Conservation (phyloP, 2,797 vertebrate species). For the Melopsittacus undulatus region DNA sequence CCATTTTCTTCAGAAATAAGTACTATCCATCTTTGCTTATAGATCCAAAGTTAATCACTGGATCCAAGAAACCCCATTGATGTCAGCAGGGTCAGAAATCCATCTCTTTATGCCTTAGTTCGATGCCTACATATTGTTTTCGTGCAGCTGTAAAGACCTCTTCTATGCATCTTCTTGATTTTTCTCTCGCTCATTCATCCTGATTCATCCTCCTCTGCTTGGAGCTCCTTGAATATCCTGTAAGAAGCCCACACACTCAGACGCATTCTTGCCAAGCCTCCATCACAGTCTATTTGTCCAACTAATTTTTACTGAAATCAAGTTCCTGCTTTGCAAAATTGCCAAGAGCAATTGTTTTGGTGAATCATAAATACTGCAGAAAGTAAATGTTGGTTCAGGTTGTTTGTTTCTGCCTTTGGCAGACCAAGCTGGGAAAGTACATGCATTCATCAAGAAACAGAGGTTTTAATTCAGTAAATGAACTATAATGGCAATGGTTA, state of each 20-base stretch:
- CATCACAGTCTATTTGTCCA: slow-evolving; percentile 46
- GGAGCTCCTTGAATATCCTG: slow-evolving; percentile 63
- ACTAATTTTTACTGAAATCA: slow-evolving; percentile 43
- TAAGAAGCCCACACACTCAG: slow-evolving; percentile 54
- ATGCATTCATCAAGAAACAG: not conserved
- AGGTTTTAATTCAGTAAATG: slow-evolving; percentile 2
- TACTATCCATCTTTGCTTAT: not conserved
- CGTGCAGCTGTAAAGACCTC: slow-evolving; percentile 52
- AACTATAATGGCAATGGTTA: not conserved
- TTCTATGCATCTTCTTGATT: slow-evolving; percentile 46
- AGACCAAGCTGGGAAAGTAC: not conserved
- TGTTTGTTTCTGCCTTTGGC: slow-evolving; percentile 49
- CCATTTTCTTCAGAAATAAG: not conserved
- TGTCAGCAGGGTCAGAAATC: slow-evolving; percentile 1
- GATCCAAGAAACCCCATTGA: slow-evolving; percentile 35
- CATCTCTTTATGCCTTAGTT: slow-evolving; percentile 23
- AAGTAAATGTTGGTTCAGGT: slow-evolving; percentile 61
- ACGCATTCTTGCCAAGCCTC: slow-evolving; percentile 42
- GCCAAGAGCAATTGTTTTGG: slow-evolving; percentile 66
- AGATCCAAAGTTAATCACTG: slow-evolving; percentile 26
- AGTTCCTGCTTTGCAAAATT: slow-evolving; percentile 45
- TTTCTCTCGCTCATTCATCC: slow-evolving; percentile 54
- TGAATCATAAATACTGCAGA: slow-evolving; percentile 70
- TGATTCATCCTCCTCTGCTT: slow-evolving; percentile 59
- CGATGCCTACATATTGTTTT: slow-evolving; percentile 60